phyloP scores from a whole-genome alignment of 2,888 invertebrate species.

The Drosophila anomelani region DNA sequence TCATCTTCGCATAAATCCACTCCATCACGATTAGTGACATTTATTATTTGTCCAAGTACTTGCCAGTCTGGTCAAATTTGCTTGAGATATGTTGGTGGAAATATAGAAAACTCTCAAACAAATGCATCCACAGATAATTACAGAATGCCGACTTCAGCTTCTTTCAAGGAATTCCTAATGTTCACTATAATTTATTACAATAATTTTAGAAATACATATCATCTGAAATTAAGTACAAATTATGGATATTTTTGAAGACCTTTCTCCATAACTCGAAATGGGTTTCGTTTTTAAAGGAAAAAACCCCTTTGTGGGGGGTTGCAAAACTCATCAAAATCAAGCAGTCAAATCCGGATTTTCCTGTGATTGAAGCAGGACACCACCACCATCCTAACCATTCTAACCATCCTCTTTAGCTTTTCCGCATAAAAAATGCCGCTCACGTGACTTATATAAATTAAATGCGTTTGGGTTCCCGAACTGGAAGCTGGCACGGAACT shows the following conservation, averaged over 20 bases:
- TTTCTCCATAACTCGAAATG: background rate
- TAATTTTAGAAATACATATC: background rate
- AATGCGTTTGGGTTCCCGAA: conserved; percentile 49
- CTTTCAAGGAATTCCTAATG: too few species aligned
- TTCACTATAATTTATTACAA: background rate
- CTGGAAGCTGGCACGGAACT: conserved; percentile 37
- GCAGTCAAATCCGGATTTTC: conserved; percentile 44
- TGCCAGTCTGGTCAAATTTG: conserved; percentile 46
- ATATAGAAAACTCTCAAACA: background rate
- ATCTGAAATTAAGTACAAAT: background rate
- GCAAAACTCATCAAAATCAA: conserved; percentile 68
- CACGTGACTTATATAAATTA: conserved; percentile 76
- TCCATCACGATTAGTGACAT: conserved; percentile 73
- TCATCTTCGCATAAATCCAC: conserved; percentile 59
- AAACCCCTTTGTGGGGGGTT: conserved; percentile 24
- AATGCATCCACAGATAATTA: background rate
- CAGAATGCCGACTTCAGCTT: background rate
- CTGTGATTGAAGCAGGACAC: conserved; percentile 32
- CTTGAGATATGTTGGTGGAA: conserved; percentile 9
- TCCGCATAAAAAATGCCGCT: conserved; percentile 69
- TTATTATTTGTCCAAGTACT: conserved; percentile 69
- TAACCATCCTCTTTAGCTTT: conserved; percentile 12
- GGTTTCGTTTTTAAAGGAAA: background rate
- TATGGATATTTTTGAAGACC: too few species aligned
- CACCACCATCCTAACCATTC: background rate